phyloP scores from a whole-genome alignment of 2,888 invertebrate species.

The Idaea straminata region DNA sequence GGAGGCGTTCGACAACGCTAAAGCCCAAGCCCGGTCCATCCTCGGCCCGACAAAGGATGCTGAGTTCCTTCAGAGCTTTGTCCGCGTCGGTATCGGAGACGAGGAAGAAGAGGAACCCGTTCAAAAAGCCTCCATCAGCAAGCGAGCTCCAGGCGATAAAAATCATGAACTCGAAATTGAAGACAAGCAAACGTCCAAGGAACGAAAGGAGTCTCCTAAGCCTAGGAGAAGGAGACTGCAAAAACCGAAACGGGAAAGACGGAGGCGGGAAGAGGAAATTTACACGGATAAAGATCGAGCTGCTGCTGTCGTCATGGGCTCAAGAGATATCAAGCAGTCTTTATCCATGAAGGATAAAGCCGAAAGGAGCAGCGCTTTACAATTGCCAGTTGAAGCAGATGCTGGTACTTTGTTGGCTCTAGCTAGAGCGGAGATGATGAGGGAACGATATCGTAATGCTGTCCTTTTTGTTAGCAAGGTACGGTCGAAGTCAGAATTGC shows the following conservation, averaged over 20 bases:
- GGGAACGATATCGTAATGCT: slow-evolving; percentile 86
- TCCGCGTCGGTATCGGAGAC: slow-evolving; percentile 83
- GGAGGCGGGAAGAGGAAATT: slow-evolving; percentile 83
- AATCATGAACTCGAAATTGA: slow-evolving; percentile 48
- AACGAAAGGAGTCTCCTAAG: slow-evolving; percentile 59
- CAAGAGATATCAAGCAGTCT: slow-evolving; percentile 92
- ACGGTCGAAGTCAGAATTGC: too few species aligned
- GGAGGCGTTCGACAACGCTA: slow-evolving; percentile 49
- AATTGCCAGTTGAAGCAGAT: slow-evolving; percentile 89
- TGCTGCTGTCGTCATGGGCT: slow-evolving; percentile 92
- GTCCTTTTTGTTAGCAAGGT: slow-evolving; percentile 90
- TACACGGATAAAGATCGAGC: slow-evolving; percentile 96
- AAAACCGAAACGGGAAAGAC: slow-evolving; percentile 63
- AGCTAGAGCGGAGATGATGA: slow-evolving; percentile 87
- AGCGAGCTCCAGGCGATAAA: slow-evolving; percentile 62
- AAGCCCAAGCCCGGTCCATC: slow-evolving; percentile 79
- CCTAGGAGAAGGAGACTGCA: slow-evolving; percentile 57
- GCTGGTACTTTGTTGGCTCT: slow-evolving; percentile 87
- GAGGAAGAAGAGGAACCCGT: slow-evolving; percentile 74
- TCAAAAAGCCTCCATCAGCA: slow-evolving; percentile 68
- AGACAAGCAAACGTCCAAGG: slow-evolving; percentile 54
- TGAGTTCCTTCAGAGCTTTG: slow-evolving; percentile 89
- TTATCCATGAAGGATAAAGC: slow-evolving; percentile 88
- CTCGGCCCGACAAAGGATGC: slow-evolving; percentile 85
- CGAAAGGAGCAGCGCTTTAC: slow-evolving; percentile 85